phyloP scores from a whole-genome alignment of 2,797 vertebrate genomes.

The Geotrypetes seraphini region DNA sequence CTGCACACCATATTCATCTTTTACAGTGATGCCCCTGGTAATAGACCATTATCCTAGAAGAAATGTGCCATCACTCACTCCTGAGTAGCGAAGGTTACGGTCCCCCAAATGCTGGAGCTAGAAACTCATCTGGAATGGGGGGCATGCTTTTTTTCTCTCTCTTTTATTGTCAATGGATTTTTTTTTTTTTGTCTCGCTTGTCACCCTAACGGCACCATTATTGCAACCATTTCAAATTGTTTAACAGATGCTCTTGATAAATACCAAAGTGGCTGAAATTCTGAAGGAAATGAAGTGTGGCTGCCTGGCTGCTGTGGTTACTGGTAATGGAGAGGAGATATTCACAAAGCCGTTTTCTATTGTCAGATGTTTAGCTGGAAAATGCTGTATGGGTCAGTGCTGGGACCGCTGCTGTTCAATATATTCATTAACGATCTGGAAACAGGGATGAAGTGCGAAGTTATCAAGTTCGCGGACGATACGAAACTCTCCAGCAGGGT shows the following conservation, averaged over 20 bases:
- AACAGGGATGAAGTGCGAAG: too few species aligned
- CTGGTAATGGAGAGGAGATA: conserved; percentile 11
- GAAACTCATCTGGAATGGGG: conserved; percentile 7
- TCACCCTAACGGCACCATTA: conserved; percentile 17
- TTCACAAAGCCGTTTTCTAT: conserved; percentile 16
- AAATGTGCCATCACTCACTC: conserved; percentile 4
- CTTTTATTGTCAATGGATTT: neutral
- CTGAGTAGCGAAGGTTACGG: neutral
- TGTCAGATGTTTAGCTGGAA: fast-evolving
- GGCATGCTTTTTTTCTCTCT: too few species aligned
- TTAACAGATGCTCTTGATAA: conserved; percentile 39
- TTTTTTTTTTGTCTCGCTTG: conserved; percentile 6
- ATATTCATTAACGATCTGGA: too few species aligned
- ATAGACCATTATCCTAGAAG: neutral
- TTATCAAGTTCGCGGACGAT: too few species aligned
- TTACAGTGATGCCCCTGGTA: neutral
- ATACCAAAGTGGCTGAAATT: conserved; percentile 17
- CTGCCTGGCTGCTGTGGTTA: neutral
- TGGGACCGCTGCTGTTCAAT: too few species aligned
- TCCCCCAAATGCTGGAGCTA: fast-evolving
- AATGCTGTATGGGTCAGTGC: too few species aligned
- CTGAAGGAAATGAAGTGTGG: conserved; percentile 30
- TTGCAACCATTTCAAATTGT: conserved; percentile 31
- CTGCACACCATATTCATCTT: neutral
- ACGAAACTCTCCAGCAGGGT: too few species aligned